A percentile compares a stretch with the other conserved stretches of the same genome.
phyloP scores from a whole-genome alignment of 2,113 vertebrate species.

The Odontophorus gujanensis region DNA sequence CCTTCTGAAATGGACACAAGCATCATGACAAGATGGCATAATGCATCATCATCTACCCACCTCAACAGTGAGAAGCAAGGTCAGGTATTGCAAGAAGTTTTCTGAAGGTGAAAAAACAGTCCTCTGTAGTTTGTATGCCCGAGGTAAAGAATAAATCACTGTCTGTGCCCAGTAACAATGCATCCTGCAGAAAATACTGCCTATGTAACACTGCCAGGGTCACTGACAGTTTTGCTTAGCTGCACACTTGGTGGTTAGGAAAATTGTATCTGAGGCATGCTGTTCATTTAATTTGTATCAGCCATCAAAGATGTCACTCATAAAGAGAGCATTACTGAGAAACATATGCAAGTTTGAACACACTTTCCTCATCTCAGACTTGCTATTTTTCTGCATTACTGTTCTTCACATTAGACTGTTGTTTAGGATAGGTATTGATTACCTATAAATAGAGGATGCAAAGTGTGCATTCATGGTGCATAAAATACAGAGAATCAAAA shows the following conservation, averaged over 20 bases:
- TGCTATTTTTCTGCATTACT: not conserved
- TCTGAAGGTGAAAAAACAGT: slow-evolving; percentile 53
- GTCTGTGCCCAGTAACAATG: not conserved
- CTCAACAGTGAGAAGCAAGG: not conserved
- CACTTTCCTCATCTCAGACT: not conserved
- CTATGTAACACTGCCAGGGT: not conserved
- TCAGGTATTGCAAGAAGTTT: not conserved
- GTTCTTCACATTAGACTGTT: accelerated
- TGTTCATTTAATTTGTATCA: not conserved
- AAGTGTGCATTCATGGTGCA: not conserved
- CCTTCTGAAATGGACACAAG: not conserved
- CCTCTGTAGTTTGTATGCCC: not conserved
- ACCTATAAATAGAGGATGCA: not conserved
- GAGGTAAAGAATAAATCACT: slow-evolving; percentile 43
- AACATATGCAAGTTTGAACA: not conserved
- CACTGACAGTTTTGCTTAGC: not conserved
- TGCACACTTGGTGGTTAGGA: not conserved
- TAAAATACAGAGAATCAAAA: not conserved
- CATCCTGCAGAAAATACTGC: not conserved
- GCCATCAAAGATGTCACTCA: not conserved
- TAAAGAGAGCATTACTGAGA: not conserved
- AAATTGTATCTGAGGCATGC: not conserved
- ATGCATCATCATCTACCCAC: not conserved
- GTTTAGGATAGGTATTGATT: not conserved
- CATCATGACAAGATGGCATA: not conserved